phyloP scores from a whole-genome alignment of 2,888 invertebrate species.

The Molorchus minor region DNA sequence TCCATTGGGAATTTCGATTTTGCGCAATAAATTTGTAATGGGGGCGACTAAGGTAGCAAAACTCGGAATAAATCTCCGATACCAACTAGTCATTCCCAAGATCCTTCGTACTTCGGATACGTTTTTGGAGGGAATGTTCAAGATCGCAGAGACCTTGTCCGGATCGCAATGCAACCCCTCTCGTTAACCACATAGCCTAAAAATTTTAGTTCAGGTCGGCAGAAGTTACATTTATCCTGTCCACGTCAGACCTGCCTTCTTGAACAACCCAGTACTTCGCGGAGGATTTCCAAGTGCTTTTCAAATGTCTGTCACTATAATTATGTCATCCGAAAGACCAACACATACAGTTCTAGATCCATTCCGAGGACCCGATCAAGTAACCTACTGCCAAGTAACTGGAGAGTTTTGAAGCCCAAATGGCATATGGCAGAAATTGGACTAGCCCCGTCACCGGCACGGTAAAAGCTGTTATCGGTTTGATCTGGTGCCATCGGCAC shows the following conservation, averaged over 20 bases:
- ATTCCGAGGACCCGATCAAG: too few relatives aligned
- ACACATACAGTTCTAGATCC: too few relatives aligned
- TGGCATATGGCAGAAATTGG: conserved; percentile 17
- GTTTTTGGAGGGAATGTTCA: conserved; percentile 29
- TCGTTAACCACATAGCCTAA: conserved; percentile 51
- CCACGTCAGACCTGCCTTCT: conserved; percentile 42
- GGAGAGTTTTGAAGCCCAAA: conserved; percentile 18
- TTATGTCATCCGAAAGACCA: too few relatives aligned
- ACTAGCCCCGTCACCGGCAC: too few relatives aligned
- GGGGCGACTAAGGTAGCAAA: conserved; percentile 32
- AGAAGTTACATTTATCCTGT: conserved; percentile 46
- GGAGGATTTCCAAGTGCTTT: conserved; percentile 31
- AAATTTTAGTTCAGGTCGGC: conserved; percentile 43
- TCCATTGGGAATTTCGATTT: too few relatives aligned
- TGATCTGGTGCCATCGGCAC: too few relatives aligned
- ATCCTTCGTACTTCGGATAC: conserved; percentile 26
- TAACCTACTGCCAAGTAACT: too few relatives aligned
- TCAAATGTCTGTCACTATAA: too few relatives aligned
- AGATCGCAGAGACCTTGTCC: conserved; percentile 39
- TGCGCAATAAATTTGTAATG: conserved; percentile 29
- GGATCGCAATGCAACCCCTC: conserved; percentile 44
- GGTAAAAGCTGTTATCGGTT: too few relatives aligned
- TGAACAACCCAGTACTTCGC: conserved; percentile 32
- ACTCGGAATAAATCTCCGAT: conserved; percentile 25
- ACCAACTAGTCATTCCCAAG: conserved; percentile 26